phyloP scores from a whole-genome alignment of 2,113 vertebrate genomes.

The Oryzias celebensis region DNA sequence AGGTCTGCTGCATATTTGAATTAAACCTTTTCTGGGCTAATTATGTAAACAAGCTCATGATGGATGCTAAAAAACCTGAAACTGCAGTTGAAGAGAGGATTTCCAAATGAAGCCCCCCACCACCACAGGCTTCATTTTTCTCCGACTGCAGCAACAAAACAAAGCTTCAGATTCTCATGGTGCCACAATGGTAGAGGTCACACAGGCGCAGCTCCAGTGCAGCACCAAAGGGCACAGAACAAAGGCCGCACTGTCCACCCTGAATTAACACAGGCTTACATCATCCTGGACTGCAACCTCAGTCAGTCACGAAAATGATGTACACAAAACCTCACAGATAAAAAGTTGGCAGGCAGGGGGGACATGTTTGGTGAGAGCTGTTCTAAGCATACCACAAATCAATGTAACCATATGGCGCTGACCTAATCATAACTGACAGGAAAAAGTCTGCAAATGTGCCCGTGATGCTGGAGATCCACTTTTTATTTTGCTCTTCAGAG shows the following conservation, averaged over 20 bases:
- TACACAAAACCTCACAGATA: constrained; percentile 66
- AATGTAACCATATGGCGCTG: constrained; percentile 21
- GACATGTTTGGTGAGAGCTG: constrained; percentile 14
- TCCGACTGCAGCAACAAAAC: constrained; percentile 66
- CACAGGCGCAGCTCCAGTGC: constrained; percentile 64
- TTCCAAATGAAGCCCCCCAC: constrained; percentile 43
- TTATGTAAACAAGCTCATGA: constrained; percentile 70
- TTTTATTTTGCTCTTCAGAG: constrained; percentile 24
- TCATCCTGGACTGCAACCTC: constrained; percentile 70
- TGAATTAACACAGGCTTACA: constrained; percentile 78
- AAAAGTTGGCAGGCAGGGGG: constrained; percentile 34
- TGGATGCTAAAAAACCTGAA: constrained; percentile 78
- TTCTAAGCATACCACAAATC: constrained; percentile 42
- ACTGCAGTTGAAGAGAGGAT: constrained; percentile 38
- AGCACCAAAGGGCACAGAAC: constrained; percentile 73
- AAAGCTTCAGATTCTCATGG: constrained; percentile 73
- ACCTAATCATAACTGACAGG: constrained; percentile 42
- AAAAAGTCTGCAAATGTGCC: constrained; percentile 15
- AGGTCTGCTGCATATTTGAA: constrained; percentile 68
- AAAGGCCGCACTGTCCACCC: constrained; percentile 71
- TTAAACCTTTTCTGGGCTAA: constrained; percentile 58
- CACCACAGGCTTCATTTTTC: constrained; percentile 30
- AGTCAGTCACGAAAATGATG: constrained; percentile 72
- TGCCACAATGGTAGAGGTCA: constrained; percentile 73
- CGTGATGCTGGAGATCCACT: constrained; percentile 7